These are phyloP conservation scores for Aleiodes sp. DNA, from an alignment of 1,140 invertebrate species.

Conservation along the genomic window DNA sequence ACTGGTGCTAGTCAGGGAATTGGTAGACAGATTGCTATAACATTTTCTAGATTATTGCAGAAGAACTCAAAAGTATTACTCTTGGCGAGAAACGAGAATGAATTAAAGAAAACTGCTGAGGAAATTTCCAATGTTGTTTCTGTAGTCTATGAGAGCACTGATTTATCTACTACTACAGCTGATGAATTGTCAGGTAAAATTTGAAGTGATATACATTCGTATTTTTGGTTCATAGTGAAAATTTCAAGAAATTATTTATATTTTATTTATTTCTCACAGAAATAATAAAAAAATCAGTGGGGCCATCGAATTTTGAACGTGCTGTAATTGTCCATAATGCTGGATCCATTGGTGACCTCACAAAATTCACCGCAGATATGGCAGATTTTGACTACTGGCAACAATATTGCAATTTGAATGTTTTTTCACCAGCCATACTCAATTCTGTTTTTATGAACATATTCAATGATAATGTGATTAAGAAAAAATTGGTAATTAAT, in stretches of 20 bases:
- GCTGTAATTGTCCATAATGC: conserved; percentile 90
- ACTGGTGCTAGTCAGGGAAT: conserved; percentile 92
- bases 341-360: conserved; percentile 82
- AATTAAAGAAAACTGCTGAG: conserved; percentile 71
- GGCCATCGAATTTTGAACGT: conserved; percentile 70
- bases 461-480: conserved; percentile 60
- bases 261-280: conserved; percentile 43
- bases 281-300: conserved; percentile 60
- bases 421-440: conserved; percentile 79
- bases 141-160: conserved; percentile 67
- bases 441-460: conserved; percentile 79
- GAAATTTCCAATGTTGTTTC: conserved; percentile 63
- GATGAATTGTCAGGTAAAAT: conserved; percentile 62
- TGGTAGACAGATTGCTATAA: conserved; percentile 78
- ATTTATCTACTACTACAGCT: conserved; percentile 67
- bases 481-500: conserved; percentile 79
- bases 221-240: no score
- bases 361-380: conserved; percentile 70
- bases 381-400: conserved; percentile 70
- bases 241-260: not conserved
- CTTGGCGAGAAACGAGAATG: conserved; percentile 75
- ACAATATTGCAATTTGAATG: conserved; percentile 80
- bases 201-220: not conserved
- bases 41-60: conserved; percentile 72
- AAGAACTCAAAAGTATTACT: conserved; percentile 78